phyloP scores from a whole-genome alignment of 2,797 vertebrate genomes.

The Moxostoma hubbsi region DNA sequence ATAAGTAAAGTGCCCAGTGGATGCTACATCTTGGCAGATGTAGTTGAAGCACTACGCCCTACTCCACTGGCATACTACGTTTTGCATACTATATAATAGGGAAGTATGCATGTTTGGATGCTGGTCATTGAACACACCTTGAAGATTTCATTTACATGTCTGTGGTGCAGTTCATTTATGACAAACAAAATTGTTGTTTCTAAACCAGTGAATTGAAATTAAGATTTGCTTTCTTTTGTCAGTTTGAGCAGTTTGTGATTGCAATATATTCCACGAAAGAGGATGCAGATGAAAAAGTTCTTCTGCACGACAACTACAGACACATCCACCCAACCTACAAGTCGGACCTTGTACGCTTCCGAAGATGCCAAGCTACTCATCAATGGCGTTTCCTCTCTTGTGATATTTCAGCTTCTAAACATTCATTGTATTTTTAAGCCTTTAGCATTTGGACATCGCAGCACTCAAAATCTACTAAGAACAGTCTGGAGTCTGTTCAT shows the following conservation, averaged over 20 bases:
- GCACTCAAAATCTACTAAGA: neutral
- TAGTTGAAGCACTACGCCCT: no score
- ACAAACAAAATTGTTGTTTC: no score
- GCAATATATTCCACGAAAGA: conserved; percentile 75
- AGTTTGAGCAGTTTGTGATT: conserved; percentile 80
- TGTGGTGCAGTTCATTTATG: no score
- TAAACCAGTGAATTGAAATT: no score
- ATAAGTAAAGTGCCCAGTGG: no score
- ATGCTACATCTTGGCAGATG: no score
- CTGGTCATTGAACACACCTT: no score
- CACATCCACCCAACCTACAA: conserved; percentile 78
- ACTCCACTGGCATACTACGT: no score
- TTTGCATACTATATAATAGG: no score
- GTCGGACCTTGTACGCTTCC: conserved; percentile 74
- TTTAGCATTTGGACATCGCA: neutral
- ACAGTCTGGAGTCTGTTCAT: neutral
- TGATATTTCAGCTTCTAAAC: neutral
- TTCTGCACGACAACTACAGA: conserved; percentile 83
- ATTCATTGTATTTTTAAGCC: neutral
- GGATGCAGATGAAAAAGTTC: conserved; percentile 60
- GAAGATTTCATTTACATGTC: no score
- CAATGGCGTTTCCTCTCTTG: neutral
- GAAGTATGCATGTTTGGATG: no score
- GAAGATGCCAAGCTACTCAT: conserved; percentile 66
- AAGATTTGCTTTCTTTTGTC: conserved; percentile 31